A percentile compares a stretch with the other conserved stretches of the same genome.
These are phyloP conservation scores for Peromyscus californicus DNA, from an alignment of 2,113 vertebrate species.

Conservation along the genomic window DNA sequence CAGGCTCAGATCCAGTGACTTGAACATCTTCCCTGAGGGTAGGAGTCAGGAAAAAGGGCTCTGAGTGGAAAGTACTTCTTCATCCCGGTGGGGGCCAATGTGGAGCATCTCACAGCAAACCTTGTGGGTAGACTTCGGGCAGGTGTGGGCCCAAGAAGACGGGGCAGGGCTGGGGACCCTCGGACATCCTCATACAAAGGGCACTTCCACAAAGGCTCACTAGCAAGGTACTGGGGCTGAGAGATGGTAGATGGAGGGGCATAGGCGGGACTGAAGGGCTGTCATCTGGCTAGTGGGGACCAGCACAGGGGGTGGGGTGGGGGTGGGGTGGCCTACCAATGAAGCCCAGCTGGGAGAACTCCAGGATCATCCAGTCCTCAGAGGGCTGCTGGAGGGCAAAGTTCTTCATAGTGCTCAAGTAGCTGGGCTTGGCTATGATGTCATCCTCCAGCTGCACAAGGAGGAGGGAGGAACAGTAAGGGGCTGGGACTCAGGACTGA, in stretches of 20 bases:
- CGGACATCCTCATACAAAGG: neutral
- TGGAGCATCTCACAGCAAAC: neutral
- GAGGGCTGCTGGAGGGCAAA: slow-evolving; percentile 98
- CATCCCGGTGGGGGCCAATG: neutral
- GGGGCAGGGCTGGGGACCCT: neutral
- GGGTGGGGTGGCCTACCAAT: slow-evolving; percentile 89
- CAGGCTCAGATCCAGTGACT: slow-evolving; percentile 96
- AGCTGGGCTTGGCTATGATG: slow-evolving; percentile 98
- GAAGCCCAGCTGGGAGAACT: slow-evolving; percentile 99
- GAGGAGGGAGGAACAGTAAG: neutral
- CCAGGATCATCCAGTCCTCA: slow-evolving; percentile 99
- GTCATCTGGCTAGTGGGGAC: rapidly evolving
- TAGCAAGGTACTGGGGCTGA: neutral
- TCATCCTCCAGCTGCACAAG: slow-evolving; percentile 96
- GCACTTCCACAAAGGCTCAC: neutral
- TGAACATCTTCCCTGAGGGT: slow-evolving; percentile 97
- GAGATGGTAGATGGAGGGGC: neutral
- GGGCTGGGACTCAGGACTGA: neutral
- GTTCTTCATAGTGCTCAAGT: slow-evolving; percentile 99
- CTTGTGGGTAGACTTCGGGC: neutral
- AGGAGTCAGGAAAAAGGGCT: neutral
- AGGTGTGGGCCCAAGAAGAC: neutral
- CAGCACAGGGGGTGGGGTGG: no score
- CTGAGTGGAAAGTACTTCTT: neutral
- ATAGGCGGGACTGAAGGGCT: neutral